These are phyloP conservation scores for Hassar affinis DNA, from an alignment of 2,113 vertebrate species.

Conservation along the genomic window DNA sequence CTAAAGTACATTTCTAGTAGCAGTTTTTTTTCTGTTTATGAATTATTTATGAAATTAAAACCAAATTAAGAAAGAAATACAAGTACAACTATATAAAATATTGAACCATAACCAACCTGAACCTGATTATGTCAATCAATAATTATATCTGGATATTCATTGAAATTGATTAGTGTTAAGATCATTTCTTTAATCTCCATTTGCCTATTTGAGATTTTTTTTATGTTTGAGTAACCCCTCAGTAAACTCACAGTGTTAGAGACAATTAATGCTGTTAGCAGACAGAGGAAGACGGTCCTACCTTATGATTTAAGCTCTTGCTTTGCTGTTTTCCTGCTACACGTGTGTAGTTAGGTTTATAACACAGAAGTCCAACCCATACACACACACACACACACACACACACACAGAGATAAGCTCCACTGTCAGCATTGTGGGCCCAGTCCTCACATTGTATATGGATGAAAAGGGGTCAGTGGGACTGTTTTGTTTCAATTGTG, in stretches of 20 bases:
- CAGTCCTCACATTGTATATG: slow-evolving; percentile 59
- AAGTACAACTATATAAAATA: background rate
- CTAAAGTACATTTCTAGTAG: slow-evolving; percentile 66
- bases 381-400: background rate
- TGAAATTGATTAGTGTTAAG: no score
- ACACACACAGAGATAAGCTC: slow-evolving; percentile 43
- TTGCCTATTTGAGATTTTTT: background rate
- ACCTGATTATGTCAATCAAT: no score
- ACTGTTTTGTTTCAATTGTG: slow-evolving; percentile 57
- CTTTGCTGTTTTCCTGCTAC: slow-evolving; percentile 57
- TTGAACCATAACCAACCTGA: background rate
- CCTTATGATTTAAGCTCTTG: slow-evolving; percentile 56
- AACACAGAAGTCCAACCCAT: slow-evolving; percentile 50
- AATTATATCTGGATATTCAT: background rate
- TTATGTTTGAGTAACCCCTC: background rate
- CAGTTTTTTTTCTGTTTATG: slow-evolving; percentile 17
- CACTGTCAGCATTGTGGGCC: slow-evolving; percentile 69
- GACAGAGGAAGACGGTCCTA: slow-evolving; percentile 55
- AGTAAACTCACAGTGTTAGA: background rate
- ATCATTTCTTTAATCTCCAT: background rate
- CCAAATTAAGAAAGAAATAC: background rate
- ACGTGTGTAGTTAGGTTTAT: slow-evolving; percentile 48
- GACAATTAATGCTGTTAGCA: background rate
- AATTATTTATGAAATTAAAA: background rate
- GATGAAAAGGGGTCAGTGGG: slow-evolving; percentile 42